phyloP scores from a whole-genome alignment of 2,888 invertebrate species.

The Marasmarcha lunaedactyla region DNA sequence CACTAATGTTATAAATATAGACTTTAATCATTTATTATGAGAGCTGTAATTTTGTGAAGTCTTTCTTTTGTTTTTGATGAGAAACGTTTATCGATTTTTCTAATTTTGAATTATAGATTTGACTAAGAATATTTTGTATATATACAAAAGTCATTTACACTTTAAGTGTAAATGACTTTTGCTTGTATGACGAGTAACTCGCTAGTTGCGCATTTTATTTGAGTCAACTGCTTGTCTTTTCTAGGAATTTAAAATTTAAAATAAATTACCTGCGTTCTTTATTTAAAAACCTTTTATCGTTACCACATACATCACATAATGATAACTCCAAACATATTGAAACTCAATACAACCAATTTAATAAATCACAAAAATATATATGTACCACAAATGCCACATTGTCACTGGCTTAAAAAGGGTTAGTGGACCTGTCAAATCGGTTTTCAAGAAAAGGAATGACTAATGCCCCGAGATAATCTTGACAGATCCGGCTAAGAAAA shows the following conservation, averaged over 20 bases:
- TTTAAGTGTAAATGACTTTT: no score
- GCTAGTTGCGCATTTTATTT: no score
- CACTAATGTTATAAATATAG: constrained; percentile 26
- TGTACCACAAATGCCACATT: constrained; percentile 58
- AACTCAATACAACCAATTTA: constrained; percentile 1
- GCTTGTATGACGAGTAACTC: no score
- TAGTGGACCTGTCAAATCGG: constrained; percentile 64
- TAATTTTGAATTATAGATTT: no score
- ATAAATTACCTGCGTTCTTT: no score
- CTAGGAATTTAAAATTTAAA: no score
- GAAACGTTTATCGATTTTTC: constrained; percentile 19
- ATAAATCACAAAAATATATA: constrained; percentile 17
- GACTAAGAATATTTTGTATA: not conserved
- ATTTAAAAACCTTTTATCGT: no score
- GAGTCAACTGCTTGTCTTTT: no score
- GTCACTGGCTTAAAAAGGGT: constrained; percentile 68
- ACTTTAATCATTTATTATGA: no score
- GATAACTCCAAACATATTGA: no score
- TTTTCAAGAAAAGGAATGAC: constrained; percentile 58
- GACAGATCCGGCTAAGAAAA: constrained; percentile 64
- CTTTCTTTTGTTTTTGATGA: constrained; percentile 43
- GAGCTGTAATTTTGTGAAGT: constrained; percentile 52
- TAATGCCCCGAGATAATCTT: constrained; percentile 62
- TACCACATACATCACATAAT: no score
- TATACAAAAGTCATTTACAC: constrained; percentile 8